Evolutionary conservation across 2,113 vertebrate genomes (phyloP).

Genomic region (Ceuthmochares aereus): DNA sequence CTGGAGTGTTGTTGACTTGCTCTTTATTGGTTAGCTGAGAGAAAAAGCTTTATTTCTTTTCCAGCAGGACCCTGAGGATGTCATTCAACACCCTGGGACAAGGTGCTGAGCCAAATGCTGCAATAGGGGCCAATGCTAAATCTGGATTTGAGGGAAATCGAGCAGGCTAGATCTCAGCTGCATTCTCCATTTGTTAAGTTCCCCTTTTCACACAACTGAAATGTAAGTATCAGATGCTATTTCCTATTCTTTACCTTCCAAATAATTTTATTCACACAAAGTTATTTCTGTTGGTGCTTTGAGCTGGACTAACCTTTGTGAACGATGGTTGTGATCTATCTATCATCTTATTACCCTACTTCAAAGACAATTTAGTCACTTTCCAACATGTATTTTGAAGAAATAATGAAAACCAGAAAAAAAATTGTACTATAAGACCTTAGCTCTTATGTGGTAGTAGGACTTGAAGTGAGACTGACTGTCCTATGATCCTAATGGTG

Average conservation of each 20-base stretch:
- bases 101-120: neutral
- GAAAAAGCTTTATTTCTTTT: slow-evolving; percentile 52
- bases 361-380: neutral
- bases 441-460: neutral
- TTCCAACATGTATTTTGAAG: neutral
- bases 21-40: slow-evolving; percentile 38
- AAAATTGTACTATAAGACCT: neutral
- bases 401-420: neutral
- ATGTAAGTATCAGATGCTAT: neutral
- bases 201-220: neutral
- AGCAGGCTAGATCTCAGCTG: neutral
- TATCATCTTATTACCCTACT: neutral
- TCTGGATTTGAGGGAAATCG: neutral
- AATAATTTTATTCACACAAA: neutral
- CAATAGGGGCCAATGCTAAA: neutral
- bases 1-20: slow-evolving; percentile 34
- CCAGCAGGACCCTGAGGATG: slow-evolving; percentile 27
- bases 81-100: slow-evolving; percentile 22
- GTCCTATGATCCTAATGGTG: neutral
- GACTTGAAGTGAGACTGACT: neutral
- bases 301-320: neutral
- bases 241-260: neutral
- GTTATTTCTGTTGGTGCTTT: neutral
- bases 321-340: neutral
- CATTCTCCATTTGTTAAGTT: neutral